phyloP scores from a whole-genome alignment of 2,888 invertebrate species.

The Andrena fulva region DNA sequence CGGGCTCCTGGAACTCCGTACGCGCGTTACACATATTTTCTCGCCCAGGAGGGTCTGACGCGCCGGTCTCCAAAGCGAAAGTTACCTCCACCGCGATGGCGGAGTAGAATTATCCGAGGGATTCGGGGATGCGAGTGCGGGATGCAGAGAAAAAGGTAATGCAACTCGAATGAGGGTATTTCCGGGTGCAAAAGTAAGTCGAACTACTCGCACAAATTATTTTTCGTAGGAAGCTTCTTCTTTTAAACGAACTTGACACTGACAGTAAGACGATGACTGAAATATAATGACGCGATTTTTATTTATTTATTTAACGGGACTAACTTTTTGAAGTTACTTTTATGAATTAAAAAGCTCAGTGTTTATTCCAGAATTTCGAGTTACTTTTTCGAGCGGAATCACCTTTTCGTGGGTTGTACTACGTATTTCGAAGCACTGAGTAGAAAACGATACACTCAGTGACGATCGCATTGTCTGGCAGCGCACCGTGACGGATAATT shows the following conservation, averaged over 20 bases:
- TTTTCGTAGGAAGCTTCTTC: too few species aligned
- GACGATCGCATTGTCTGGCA: slow-evolving; percentile 9
- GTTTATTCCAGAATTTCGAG: background rate
- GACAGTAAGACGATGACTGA: background rate
- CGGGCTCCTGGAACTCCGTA: slow-evolving; percentile 21
- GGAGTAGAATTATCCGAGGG: background rate
- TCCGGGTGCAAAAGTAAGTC: background rate
- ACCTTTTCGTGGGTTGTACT: background rate
- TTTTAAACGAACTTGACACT: background rate
- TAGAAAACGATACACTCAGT: background rate
- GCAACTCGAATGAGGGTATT: too few species aligned
- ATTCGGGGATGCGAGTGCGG: background rate
- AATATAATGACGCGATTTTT: background rate
- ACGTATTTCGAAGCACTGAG: background rate
- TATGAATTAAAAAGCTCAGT: background rate
- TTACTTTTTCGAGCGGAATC: background rate
- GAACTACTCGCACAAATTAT: background rate
- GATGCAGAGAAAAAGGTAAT: background rate
- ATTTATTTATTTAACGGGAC: too few species aligned
- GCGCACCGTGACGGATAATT: background rate
- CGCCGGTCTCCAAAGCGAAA: background rate
- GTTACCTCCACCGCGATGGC: background rate
- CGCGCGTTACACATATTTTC: slow-evolving; percentile 9
- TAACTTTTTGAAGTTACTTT: background rate
- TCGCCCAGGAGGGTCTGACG: background rate